Evolutionary conservation across 2,888 invertebrate genomes (phyloP), one percentile per base, ranked within the genome.

Genomic region (Corythucha ciliata): DNA sequence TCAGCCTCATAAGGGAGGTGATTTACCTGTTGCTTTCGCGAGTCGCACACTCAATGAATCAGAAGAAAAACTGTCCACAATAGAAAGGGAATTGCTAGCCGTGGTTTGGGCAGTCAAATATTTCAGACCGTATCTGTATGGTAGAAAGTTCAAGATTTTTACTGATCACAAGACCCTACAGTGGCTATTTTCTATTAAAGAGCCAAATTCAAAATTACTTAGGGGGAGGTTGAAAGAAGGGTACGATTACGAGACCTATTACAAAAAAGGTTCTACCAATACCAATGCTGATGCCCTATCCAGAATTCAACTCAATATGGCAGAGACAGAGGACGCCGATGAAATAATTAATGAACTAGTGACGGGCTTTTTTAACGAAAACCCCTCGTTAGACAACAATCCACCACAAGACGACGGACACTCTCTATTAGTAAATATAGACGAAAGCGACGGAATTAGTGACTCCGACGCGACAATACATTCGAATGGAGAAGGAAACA

Each of bases 1-100:
- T 3, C 52, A 51, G 33, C 47, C 14, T 3, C 27, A 10, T 14
- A 65, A 68, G 47, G 60, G 59, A 1, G 58, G 62, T 48, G 66
- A 68, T 27, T 52, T 61, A 12, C 66, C 65, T 5, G 59, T 67
- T 12, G 62, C 63, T 7, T 67, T 61, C 48, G 62, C 64, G 7
- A 60, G 60, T 12, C 47, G 64, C 26, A 63, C 62, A 5, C 53
- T 66, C 20, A 64, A 63, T 50, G 56, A 59, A 46, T 54, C 61
- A 4, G 63, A 66, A 58, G 50, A 44, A 27, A 62, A 61, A 22
- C 63, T 63, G 41, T 54, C 54, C 1, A 60, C 60, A 12, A 63
- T 56, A 10, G 63, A 66, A 59, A 60, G 59, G 46, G 65, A 65
- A 59, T 51, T 63, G 2, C 45, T 65, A 21, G 66, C 63, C 12